Evolutionary conservation across 2,113 vertebrate genomes (phyloP).

Genomic region (Sphyrna mokarran): DNA sequence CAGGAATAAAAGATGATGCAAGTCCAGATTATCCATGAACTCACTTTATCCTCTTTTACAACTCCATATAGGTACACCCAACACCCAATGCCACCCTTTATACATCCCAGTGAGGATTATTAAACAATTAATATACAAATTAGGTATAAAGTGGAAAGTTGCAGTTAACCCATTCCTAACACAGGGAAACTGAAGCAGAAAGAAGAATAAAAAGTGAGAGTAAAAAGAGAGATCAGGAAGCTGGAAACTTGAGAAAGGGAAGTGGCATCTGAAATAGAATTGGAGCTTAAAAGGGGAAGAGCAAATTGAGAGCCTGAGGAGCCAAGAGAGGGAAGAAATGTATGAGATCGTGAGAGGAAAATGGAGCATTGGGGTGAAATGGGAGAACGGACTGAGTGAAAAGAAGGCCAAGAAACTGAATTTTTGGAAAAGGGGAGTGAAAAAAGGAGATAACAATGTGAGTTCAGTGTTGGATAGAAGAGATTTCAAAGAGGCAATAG

Average conservation of each 20-base stretch:
- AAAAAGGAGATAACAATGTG: not conserved
- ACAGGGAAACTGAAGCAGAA: not conserved
- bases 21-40: too few relatives aligned
- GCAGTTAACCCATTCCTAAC: too few relatives aligned
- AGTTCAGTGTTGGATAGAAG: not conserved
- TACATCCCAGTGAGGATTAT: too few relatives aligned
- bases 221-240: not conserved
- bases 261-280: not conserved
- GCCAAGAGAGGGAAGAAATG: not conserved
- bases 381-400: not conserved
- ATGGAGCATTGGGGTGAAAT: too few relatives aligned
- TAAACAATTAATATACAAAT: too few relatives aligned
- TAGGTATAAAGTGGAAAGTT: too few relatives aligned
- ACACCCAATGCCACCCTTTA: too few relatives aligned
- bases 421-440: not conserved
- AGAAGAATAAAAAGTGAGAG: not conserved
- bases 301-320: not conserved
- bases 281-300: not conserved
- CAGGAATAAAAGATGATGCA: too few relatives aligned
- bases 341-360: not conserved
- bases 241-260: not conserved
- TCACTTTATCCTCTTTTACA: too few relatives aligned
- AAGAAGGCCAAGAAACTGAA: not conserved
- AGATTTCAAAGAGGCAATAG: not conserved
- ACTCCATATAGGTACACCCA: too few relatives aligned